phyloP scores from a whole-genome alignment of 1,140 invertebrate genomes.

The Pectinophora gossypiella region DNA sequence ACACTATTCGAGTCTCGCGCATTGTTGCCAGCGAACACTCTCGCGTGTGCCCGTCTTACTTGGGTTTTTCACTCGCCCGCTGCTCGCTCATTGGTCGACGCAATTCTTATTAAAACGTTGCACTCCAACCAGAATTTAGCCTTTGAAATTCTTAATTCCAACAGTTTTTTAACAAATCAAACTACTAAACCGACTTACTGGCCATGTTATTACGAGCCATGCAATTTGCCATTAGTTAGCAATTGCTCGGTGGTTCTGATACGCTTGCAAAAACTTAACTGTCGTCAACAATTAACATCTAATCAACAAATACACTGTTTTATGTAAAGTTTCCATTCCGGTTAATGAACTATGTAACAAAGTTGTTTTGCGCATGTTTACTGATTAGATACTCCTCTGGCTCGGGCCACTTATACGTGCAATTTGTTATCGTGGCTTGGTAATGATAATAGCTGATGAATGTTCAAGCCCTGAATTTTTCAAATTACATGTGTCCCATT shows the following conservation, averaged over 20 bases:
- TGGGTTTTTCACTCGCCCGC: constrained; percentile 26
- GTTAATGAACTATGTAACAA: constrained; percentile 49
- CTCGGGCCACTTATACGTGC: constrained; percentile 31
- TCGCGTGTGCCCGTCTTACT: constrained; percentile 22
- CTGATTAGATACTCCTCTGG: constrained; percentile 47
- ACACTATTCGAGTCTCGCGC: constrained; percentile 38
- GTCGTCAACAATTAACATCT: constrained; percentile 5
- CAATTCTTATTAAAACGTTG: constrained; percentile 34
- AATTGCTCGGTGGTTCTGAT: constrained; percentile 10
- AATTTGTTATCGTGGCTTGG: constrained; percentile 30
- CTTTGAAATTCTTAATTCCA: constrained; percentile 32
- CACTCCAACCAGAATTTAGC: constrained; percentile 32
- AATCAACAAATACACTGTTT: constrained; percentile 14
- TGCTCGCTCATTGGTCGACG: constrained; percentile 25
- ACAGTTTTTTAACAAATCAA: constrained; percentile 30
- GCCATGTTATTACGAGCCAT: constrained; percentile 24
- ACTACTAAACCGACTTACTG: constrained; percentile 25
- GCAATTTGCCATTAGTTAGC: constrained; percentile 24
- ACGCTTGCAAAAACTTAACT: constrained; percentile 29
- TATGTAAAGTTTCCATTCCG: constrained; percentile 24
- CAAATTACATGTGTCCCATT: background rate
- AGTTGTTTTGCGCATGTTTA: constrained; percentile 33
- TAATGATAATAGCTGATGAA: constrained; percentile 20
- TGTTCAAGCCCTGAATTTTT: constrained; percentile 20
- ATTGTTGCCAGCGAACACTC: constrained; percentile 34